phyloP scores from a whole-genome alignment of 2,113 vertebrate genomes.

The Castor canadensis region DNA sequence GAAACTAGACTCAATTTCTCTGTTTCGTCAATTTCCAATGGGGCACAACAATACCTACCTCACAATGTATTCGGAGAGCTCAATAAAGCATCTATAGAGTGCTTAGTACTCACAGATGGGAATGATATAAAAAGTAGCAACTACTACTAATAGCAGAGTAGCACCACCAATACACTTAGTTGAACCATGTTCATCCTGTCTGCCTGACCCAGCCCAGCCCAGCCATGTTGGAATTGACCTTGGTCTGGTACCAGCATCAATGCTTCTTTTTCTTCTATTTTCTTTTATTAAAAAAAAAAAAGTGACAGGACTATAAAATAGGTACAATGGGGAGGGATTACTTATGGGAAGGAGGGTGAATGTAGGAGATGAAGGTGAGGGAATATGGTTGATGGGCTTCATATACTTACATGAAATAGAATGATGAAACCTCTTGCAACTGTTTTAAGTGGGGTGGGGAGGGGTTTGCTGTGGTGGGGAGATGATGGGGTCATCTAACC shows the following conservation, averaged over 20 bases:
- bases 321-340: no score
- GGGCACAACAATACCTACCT: background rate
- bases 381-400: no score
- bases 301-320: no score
- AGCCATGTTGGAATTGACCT: background rate
- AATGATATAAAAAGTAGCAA: no score
- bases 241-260: fast-evolving
- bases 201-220: background rate
- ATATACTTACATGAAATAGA: no score
- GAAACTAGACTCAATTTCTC: background rate
- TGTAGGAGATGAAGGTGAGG: no score
- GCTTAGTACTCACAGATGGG: background rate
- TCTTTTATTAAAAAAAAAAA: no score
- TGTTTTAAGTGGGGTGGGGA: no score
- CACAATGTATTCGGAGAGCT: background rate
- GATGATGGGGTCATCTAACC: no score
- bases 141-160: background rate
- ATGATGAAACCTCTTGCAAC: no score
- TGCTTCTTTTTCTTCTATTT: background rate
- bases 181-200: background rate
- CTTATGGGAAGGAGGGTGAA: no score
- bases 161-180: fast-evolving
- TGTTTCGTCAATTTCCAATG: background rate
- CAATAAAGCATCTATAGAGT: background rate
- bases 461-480: no score